Base-by-base conservation (phyloP, 1,140 invertebrate genomes). In the Heliconius melpomene region DNA sequence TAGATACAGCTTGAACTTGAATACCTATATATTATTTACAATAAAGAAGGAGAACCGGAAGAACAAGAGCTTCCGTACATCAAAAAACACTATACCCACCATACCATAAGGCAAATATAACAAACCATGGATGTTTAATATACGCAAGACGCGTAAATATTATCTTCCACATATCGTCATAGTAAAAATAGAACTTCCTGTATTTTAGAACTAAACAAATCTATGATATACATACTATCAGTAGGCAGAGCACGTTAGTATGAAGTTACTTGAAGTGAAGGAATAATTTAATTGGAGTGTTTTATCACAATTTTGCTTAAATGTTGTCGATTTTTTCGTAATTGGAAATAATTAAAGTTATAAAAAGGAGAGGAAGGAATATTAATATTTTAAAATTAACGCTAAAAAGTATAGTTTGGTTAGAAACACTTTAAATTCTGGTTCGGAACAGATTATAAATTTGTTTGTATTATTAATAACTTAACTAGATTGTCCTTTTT, bases 101-200 rank as follows among this genome's bases (percentile, higher is more conserved):
- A 40, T 38, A 72, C 70, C 16, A 71, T 71, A 71, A 72, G 36
- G 71, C 20, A 72, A 72, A 72, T 72, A 72, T 72, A 38, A 40
- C 71, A 72, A 7, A 6, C 71, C 16, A 36, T 72, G 71, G 71
- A 72, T 72, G 71, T 72, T 72, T 72, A 72, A 72, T 20, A 72
- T 72, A 72, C 71, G 71, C 71, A 72, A 72, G 71, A 40, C 71
- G 71, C 71, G 71, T 72, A 72, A 72, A 72, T 72, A 72, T 72
- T 72, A 72, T 72, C 71, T 72, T 66, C 18, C 20, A 36, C 71
- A 72, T 72, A 40, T 72, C 71, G 71, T 40, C 71, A 38, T 72
- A 72, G 71, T 72, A 72, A 72, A 72, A 72, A 72, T 72, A 72
- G 71, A 38, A 38, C 71, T 72, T 72, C 71, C 71, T 72, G 71